These are phyloP conservation scores for Neoniphon sammara DNA, from an alignment of 2,797 vertebrate genomes.

Conservation along the genomic window DNA sequence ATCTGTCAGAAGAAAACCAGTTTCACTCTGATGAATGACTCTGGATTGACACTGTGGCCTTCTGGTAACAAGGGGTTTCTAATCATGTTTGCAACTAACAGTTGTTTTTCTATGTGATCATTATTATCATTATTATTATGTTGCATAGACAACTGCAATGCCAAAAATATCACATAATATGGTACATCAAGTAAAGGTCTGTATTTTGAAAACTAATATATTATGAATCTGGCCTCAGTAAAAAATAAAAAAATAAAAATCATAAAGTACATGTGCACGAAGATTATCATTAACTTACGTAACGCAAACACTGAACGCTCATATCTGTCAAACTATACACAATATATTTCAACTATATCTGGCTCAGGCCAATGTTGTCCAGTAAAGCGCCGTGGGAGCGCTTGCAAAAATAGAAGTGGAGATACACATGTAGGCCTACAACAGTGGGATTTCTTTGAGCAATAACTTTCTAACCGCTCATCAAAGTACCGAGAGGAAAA, in stretches of 20 bases:
- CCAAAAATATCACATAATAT: not conserved
- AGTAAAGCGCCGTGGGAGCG: slow-evolving; percentile 5
- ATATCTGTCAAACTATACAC: not conserved
- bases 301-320: not conserved
- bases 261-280: not conserved
- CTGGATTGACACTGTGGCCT: not conserved
- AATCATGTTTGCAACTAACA: not conserved
- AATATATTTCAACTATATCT: not conserved
- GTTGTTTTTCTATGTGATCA: not conserved
- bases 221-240: too few relatives aligned
- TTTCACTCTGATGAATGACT: not conserved
- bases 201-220: not conserved
- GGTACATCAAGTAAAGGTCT: not conserved
- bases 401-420: slow-evolving; percentile 59
- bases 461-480: slow-evolving; percentile 46
- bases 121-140: too few relatives aligned
- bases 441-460: not conserved
- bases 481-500: slow-evolving; percentile 8
- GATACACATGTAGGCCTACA: slow-evolving; percentile 11
- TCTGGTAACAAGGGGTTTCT: not conserved
- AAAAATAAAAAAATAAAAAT: too few relatives aligned
- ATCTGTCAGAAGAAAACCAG: not conserved
- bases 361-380: slow-evolving; percentile 20
- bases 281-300: not conserved
- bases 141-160: not conserved